phyloP scores from a whole-genome alignment of 2,888 invertebrate species.

The Drosophila barbarae region DNA sequence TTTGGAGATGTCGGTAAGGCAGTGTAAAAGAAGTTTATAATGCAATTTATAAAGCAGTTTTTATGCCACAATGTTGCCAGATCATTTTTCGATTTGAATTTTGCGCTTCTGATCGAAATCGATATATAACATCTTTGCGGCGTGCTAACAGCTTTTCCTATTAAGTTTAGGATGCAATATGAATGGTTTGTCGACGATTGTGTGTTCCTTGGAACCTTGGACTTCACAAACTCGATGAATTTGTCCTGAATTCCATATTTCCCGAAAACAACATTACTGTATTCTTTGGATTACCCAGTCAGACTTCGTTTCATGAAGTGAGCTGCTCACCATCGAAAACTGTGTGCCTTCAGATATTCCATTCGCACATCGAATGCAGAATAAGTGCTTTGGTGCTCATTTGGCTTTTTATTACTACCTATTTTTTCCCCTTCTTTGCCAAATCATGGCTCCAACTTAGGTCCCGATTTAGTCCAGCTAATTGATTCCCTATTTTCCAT shows the following conservation, averaged over 20 bases:
- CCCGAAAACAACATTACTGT: neutral
- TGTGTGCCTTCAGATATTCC: constrained; percentile 82
- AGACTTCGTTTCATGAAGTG: too few relatives aligned
- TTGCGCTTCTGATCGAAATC: too few relatives aligned
- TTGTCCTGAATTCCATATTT: constrained; percentile 22
- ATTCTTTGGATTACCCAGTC: too few relatives aligned
- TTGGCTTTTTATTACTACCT: neutral
- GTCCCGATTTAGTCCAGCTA: neutral
- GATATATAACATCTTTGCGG: too few relatives aligned
- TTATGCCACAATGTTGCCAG: too few relatives aligned
- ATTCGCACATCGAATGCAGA: constrained; percentile 83
- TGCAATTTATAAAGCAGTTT: too few relatives aligned
- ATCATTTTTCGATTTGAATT: too few relatives aligned
- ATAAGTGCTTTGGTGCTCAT: constrained; percentile 72
- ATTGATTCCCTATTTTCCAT: neutral
- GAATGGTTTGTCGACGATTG: constrained; percentile 13
- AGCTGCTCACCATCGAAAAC: too few relatives aligned
- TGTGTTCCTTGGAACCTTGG: constrained; percentile 24
- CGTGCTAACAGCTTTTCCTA: neutral
- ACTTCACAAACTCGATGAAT: constrained; percentile 2
- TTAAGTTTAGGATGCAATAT: constrained; percentile 32
- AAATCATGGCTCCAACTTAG: neutral
- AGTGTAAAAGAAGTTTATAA: neutral
- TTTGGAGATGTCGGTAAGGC: neutral
- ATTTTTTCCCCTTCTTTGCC: neutral